Evolutionary conservation across 2,888 invertebrate genomes (phyloP).

Genomic region (Tigriopus californicus): DNA sequence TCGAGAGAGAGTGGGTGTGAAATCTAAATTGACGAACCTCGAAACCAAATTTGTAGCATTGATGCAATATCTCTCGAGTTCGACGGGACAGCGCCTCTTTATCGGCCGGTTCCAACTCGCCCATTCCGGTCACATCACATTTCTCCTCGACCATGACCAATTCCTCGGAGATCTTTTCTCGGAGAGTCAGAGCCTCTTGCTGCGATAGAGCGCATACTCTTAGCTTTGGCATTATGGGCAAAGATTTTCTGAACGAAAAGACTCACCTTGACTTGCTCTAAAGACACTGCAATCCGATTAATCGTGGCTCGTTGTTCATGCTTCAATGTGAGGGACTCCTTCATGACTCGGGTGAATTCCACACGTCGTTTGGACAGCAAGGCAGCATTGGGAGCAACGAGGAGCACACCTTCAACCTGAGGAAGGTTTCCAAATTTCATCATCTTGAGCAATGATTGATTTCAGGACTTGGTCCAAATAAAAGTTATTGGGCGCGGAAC

Average conservation of each 20-base stretch:
- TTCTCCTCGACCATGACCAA: slow-evolving; percentile 39
- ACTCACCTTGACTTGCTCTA: slow-evolving; percentile 33
- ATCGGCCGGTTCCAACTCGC: slow-evolving; percentile 37
- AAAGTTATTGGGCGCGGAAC: no score
- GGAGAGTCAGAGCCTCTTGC: slow-evolving; percentile 35
- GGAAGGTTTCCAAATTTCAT: not conserved
- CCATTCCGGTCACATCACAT: slow-evolving; percentile 32
- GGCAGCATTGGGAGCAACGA: slow-evolving; percentile 30
- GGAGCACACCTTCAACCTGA: slow-evolving; percentile 29
- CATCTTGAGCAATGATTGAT: no score
- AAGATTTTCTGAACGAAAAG: no score
- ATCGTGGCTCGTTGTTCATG: slow-evolving; percentile 31
- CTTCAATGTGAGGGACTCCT: slow-evolving; percentile 24
- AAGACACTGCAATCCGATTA: slow-evolving; percentile 40
- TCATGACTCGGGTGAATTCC: slow-evolving; percentile 25
- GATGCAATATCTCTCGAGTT: slow-evolving; percentile 48
- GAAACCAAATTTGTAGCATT: slow-evolving; percentile 74
- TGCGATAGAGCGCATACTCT: no score
- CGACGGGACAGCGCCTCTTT: slow-evolving; percentile 40
- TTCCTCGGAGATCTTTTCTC: slow-evolving; percentile 36
- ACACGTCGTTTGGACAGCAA: slow-evolving; percentile 25
- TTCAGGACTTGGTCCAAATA: no score
- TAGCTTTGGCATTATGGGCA: no score
- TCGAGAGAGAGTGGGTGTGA: no score
- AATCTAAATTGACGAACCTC: no score